Base-by-base conservation (phyloP, 2,797 vertebrate genomes). In the Onychomys leucogaster region DNA sequence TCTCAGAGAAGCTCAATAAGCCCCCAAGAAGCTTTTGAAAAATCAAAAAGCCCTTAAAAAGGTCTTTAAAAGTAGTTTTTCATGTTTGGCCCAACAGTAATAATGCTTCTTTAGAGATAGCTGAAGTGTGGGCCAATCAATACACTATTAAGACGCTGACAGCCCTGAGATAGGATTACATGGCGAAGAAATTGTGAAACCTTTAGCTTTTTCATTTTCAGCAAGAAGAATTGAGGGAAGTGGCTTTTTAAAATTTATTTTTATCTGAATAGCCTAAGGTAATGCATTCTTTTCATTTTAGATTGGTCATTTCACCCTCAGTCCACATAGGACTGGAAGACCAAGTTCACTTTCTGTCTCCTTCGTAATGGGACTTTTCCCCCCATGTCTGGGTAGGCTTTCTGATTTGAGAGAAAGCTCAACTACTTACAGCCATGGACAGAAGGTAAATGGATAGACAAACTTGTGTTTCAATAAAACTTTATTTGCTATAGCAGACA, bases 31-130 rank as follows among this genome's bases (percentile, higher is more conserved):
- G 89, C 49, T 95, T 98, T 96, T 96, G 96, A 96, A 97, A 98
- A 97, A 98, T 91, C 55, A 93, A 92, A 94, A 96, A 95, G 71
- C 46, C 95, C 90, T 97, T 96, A 10, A 97, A 96, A 96, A 94
- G 6, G 73, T 67, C 80, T 97, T 98, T 96, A 92, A 97, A 98
- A 96, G 84, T 90, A 96, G 63, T 98, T 98, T 98, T 97, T 98
- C 94, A 89, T 97, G 65, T 98, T 98, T 98, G 34, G 77, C 91
- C 93, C 96, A 95, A 96, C 69, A 96, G 77, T 92, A 97, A 97
- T 95, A 98, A 97, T 87, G 65, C 90, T 98, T 96, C 85, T 97
- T 97, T 96, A 95, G 96, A 98, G 98, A 95, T 59, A 97, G 94
- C 12, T 55, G 90, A 94, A 95, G 59, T 89, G 94, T 87, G 91